These are phyloP conservation scores for Apamea epomidion DNA, from an alignment of 2,888 invertebrate genomes.

Conservation along the genomic window DNA sequence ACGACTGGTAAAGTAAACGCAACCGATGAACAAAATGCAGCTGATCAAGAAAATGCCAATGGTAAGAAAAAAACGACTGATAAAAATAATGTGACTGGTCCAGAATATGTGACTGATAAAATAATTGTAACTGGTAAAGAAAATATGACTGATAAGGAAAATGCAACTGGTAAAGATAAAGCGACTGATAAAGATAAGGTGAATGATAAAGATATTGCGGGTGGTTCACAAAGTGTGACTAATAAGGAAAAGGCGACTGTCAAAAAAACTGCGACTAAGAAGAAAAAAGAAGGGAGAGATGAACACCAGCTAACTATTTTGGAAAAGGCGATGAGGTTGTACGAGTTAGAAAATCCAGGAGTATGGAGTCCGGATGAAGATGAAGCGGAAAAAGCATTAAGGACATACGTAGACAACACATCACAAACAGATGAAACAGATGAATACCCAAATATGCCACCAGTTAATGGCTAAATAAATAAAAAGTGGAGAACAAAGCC, in stretches of 20 bases:
- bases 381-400: conserved; percentile 22
- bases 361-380: conserved; percentile 45
- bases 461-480: not conserved
- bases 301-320: conserved; percentile 35
- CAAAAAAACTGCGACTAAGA: not conserved
- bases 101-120: not conserved
- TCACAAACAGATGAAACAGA: conserved; percentile 31
- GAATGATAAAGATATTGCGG: not conserved
- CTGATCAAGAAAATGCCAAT: not conserved
- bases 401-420: conserved; percentile 18
- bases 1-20: not conserved
- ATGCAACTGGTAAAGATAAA: not conserved
- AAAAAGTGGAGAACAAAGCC: not conserved
- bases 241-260: not conserved
- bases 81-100: not conserved
- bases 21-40: no score
- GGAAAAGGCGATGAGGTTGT: conserved; percentile 39
- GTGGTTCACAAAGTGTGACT: not conserved
- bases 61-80: not conserved
- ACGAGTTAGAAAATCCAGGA: conserved; percentile 44
- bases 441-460: conserved; percentile 32
- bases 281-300: not conserved
- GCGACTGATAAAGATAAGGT: not conserved
- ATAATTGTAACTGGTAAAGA: not conserved
- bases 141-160: not conserved